phyloP scores from a whole-genome alignment of 1,140 invertebrate species.

The Paraescarpia echinospica region DNA sequence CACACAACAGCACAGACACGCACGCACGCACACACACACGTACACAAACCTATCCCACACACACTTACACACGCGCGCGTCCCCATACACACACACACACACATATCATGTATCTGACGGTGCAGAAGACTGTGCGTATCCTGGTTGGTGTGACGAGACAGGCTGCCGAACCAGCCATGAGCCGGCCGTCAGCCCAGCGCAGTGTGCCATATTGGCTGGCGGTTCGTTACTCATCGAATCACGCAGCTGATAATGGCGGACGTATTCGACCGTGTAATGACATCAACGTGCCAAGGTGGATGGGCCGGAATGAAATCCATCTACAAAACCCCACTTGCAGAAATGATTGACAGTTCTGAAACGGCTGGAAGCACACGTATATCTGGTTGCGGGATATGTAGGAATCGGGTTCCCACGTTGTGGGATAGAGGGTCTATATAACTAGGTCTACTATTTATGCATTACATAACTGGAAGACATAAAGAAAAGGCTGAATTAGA shows the following conservation, averaged over 20 bases:
- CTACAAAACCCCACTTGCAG: not conserved
- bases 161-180: too few species aligned
- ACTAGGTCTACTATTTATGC: not conserved
- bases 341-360: not conserved
- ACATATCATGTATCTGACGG: too few species aligned
- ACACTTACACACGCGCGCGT: too few species aligned
- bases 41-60: not conserved
- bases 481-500: not conserved
- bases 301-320: not conserved
- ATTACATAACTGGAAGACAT: not conserved
- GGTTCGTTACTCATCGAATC: not conserved
- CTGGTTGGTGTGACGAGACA: not conserved
- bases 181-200: too few species aligned
- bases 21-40: not conserved
- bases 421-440: not conserved
- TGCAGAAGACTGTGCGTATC: not conserved
- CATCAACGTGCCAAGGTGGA: not conserved
- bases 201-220: not conserved
- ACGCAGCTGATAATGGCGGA: not conserved
- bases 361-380: too few species aligned
- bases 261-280: not conserved
- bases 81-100: too few species aligned
- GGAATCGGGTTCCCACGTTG: not conserved
- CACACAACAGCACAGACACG: too few species aligned
- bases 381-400: not conserved